Conservation (phyloP, 2,113 vertebrate species). For the Hydropotes inermis region DNA sequence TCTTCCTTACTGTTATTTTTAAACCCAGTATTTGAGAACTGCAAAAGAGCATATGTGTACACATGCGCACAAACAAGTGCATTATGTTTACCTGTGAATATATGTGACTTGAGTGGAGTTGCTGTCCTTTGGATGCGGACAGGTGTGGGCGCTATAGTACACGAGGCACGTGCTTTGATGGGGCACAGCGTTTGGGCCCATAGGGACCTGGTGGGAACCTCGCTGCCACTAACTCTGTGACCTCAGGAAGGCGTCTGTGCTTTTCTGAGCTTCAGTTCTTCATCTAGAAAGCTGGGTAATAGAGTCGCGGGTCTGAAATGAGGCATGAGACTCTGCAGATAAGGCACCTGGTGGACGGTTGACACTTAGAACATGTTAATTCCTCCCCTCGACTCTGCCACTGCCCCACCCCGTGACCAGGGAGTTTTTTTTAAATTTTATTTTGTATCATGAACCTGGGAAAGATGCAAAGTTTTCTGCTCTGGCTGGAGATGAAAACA, state of each 20-base stretch:
- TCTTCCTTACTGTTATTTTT: neutral
- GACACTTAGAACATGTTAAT: neutral
- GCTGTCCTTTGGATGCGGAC: neutral
- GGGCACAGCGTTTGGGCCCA: neutral
- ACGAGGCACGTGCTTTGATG: rapidly evolving
- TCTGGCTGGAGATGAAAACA: neutral
- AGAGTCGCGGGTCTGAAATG: neutral
- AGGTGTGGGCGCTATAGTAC: rapidly evolving
- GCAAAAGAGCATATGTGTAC: neutral
- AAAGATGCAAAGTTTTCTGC: neutral
- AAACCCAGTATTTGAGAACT: neutral
- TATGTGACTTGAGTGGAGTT: no score
- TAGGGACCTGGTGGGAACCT: neutral
- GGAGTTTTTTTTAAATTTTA: neutral
- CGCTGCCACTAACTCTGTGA: neutral
- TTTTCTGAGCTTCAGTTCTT: neutral
- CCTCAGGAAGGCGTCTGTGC: neutral
- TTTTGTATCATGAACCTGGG: neutral
- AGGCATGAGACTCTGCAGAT: neutral
- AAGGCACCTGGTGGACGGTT: neutral
- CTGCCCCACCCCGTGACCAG: neutral
- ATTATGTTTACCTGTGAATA: rapidly evolving
- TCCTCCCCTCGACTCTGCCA: neutral
- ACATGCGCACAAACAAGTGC: rapidly evolving
- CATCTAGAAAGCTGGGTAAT: neutral